Evolutionary conservation across 2,113 vertebrate species (phyloP).

Genomic region (Reinhardtius hippoglossoides): DNA sequence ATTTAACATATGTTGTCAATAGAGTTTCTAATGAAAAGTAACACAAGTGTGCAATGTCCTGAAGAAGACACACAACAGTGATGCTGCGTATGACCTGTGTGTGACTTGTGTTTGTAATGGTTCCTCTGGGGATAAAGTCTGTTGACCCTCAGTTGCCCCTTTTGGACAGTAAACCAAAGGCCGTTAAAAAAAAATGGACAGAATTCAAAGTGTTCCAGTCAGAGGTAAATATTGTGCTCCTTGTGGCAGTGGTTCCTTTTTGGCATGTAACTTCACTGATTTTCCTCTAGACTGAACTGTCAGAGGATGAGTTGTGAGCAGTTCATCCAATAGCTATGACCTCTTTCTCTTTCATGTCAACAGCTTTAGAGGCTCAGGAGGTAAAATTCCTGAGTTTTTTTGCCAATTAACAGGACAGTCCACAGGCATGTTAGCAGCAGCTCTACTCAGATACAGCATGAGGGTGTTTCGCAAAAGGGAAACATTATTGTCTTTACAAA

Average conservation of each 20-base stretch:
- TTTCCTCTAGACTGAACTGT: neutral
- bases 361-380: neutral
- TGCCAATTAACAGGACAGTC: too few species aligned
- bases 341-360: neutral
- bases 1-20: slow-evolving; percentile 34
- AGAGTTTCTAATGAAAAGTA: slow-evolving; percentile 4
- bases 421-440: too few species aligned
- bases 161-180: neutral
- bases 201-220: too few species aligned
- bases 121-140: neutral
- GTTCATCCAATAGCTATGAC: neutral
- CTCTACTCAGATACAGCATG: too few species aligned
- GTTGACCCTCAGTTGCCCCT: too few species aligned
- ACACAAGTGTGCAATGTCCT: neutral
- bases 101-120: slow-evolving; percentile 24
- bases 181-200: neutral
- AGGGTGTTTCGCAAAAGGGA: too few species aligned
- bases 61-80: neutral
- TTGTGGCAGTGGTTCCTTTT: too few species aligned
- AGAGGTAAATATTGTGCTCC: too few species aligned
- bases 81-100: slow-evolving; percentile 7
- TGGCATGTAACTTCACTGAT: too few species aligned
- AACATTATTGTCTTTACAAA: too few species aligned
- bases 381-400: too few species aligned
- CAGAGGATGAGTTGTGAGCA: neutral